Conservation (phyloP, 2,113 vertebrate species). For the Hiodon tergisus region DNA sequence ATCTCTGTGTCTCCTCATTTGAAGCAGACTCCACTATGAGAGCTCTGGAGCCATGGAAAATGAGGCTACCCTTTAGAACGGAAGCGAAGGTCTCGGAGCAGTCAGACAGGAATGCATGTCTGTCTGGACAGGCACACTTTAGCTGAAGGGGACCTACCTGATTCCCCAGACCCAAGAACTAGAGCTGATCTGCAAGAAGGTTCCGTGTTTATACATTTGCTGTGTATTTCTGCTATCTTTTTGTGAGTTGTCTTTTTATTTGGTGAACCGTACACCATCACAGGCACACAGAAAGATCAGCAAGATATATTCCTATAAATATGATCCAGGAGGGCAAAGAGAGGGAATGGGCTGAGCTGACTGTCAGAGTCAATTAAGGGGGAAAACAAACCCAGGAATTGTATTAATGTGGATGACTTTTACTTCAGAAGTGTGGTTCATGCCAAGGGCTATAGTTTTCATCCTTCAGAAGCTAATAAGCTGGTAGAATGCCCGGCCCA, state of each 20-base stretch:
- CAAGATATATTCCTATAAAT: neutral
- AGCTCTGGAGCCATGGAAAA: neutral
- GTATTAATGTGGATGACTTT: conserved; percentile 3
- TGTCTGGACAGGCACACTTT: conserved; percentile 66
- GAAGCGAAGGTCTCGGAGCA: conserved; percentile 51
- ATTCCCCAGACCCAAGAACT: conserved; percentile 47
- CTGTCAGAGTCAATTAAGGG: neutral
- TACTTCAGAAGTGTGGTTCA: neutral
- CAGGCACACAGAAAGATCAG: neutral
- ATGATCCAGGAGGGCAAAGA: neutral
- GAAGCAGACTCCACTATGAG: neutral
- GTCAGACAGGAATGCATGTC: conserved; percentile 71
- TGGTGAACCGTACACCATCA: neutral
- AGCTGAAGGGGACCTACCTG: conserved; percentile 46
- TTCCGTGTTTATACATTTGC: neutral
- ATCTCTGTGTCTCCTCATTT: neutral
- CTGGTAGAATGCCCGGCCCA: no score
- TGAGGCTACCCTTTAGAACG: conserved; percentile 7
- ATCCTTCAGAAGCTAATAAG: neutral
- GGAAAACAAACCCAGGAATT: neutral
- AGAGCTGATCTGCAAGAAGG: conserved; percentile 7
- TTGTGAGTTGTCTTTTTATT: neutral
- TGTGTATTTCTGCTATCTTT: neutral
- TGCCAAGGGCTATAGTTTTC: neutral
- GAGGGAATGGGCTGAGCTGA: neutral